Base-by-base conservation (phyloP, 1,140 invertebrate genomes). In the Plectrocnemia conspersa region DNA sequence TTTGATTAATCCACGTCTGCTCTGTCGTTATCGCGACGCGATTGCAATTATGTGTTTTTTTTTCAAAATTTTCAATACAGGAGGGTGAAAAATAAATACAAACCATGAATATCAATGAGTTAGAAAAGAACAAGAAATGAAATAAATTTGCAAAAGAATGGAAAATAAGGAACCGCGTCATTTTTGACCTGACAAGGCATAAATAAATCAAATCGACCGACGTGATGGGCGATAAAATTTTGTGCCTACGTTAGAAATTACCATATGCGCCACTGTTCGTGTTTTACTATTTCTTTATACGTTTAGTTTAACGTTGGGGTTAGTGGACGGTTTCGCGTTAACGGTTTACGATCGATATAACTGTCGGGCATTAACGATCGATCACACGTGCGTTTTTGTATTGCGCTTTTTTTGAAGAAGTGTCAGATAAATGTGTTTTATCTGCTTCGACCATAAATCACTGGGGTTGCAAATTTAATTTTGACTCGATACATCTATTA, bases 141-240 rank as follows among this genome's bases (percentile, higher is more conserved):
- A 36, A 45, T 36, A 25, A 57, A 52, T 45, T 40, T 42, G 9
- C 9, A n/a, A 10, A 35, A 22, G 40, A 33, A 38, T 32, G 33
- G 38, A 29, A 57, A 57, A 54, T 49, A 49, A 44, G 29, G 27
- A 33, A 45, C 46, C 29, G 19, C 56, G 44, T 58, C 56, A 58
- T 58, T 58, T 46, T 18, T 44, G 45, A 55, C 52, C 52, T 55
- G 57, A 59, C 52, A 54, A 52, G 46, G 57, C 57, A 55, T 54
- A 59, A 54, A 59, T 59, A 59, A 54, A 59, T 54, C 57, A 54
- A 59, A 59, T 59, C 47, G 52, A 9, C 19, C 18, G 45, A 29
- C 46, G 47, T 52, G 40, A 55, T 46, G 57, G 57, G 23, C 25
- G 42, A 42, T 59, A 54, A 55, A 49, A 54, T 44, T 46, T 50